Percentiles rank a stretch among this genome's conserved stretches.
Evolutionary conservation across 2,888 invertebrate species (phyloP).

Genomic region (Chymomyza caudatula): DNA sequence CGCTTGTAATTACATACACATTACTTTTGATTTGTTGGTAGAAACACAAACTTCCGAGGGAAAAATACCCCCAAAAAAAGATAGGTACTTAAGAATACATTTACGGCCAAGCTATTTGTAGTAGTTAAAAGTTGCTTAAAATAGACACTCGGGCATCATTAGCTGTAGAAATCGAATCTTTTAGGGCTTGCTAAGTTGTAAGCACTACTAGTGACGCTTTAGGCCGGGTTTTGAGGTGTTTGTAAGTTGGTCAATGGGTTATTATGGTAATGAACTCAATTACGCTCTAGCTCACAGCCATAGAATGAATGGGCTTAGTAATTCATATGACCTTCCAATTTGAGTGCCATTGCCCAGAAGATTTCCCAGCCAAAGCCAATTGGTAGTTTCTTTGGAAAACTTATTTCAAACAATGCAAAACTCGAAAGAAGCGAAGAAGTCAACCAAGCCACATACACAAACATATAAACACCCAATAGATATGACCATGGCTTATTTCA

Average conservation of each 20-base stretch:
- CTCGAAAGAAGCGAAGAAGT: slow-evolving; percentile 10
- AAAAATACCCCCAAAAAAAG: not conserved
- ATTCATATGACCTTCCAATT: slow-evolving; percentile 47
- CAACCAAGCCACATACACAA: not conserved
- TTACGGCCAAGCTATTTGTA: not conserved
- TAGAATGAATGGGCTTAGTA: slow-evolving; percentile 38
- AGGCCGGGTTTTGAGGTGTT: not conserved
- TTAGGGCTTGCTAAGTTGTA: not conserved
- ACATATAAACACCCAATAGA: slow-evolving; percentile 1
- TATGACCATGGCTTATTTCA: not conserved
- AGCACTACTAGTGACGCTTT: not conserved
- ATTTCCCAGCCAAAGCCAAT: slow-evolving; percentile 53
- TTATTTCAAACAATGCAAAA: slow-evolving; percentile 55
- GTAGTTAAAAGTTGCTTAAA: not conserved
- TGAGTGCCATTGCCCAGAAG: slow-evolving; percentile 47
- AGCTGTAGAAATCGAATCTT: not conserved
- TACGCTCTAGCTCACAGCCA: slow-evolving; percentile 39
- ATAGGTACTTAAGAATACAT: not conserved
- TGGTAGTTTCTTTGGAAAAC: slow-evolving; percentile 41
- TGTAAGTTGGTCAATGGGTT: slow-evolving; percentile 70
- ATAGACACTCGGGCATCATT: not conserved
- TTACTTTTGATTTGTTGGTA: not conserved
- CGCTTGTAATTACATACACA: not conserved
- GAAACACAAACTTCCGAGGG: not conserved
- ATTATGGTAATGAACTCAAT: slow-evolving; percentile 74